phyloP scores from a whole-genome alignment of 2,888 invertebrate species.

The Folsomia candida region DNA sequence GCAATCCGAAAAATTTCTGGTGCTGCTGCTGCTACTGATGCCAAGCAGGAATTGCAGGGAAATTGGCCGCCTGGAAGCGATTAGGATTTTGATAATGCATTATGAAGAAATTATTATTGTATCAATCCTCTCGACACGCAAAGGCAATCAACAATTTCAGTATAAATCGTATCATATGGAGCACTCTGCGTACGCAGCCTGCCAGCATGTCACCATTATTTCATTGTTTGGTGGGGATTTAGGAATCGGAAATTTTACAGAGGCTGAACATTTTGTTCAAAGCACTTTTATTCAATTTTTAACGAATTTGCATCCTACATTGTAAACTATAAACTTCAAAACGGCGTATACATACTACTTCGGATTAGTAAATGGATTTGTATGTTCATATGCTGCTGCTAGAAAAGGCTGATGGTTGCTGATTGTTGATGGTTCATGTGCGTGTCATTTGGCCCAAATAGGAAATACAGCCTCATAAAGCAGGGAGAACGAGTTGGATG shows the following conservation, averaged over 20 bases:
- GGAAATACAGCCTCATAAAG: not conserved
- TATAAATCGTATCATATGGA: not conserved
- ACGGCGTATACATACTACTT: too few species aligned
- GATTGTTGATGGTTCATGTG: constrained; percentile 2
- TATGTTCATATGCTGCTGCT: too few species aligned
- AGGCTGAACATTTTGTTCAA: not conserved
- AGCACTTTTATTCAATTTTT: constrained; percentile 16
- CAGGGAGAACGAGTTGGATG: not conserved
- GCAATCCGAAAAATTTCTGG: not conserved
- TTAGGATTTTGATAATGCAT: constrained; percentile 14
- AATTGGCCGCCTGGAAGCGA: constrained; percentile 11
- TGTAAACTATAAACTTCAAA: not conserved
- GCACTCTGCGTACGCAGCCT: not conserved
- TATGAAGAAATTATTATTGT: constrained; percentile 17
- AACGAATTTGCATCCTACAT: constrained; percentile 10
- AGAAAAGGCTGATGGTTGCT: too few species aligned
- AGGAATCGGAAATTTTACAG: not conserved
- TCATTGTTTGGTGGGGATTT: not conserved
- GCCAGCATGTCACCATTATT: not conserved
- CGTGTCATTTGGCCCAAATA: constrained; percentile 9
- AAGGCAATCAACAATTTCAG: constrained; percentile 8
- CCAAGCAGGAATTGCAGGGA: not conserved
- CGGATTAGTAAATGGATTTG: too few species aligned
- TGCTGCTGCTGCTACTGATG: not conserved
- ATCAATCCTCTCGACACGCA: constrained; percentile 20